Conservation (phyloP, 2,113 vertebrate genomes). For the Ctenodactylus gundi region DNA sequence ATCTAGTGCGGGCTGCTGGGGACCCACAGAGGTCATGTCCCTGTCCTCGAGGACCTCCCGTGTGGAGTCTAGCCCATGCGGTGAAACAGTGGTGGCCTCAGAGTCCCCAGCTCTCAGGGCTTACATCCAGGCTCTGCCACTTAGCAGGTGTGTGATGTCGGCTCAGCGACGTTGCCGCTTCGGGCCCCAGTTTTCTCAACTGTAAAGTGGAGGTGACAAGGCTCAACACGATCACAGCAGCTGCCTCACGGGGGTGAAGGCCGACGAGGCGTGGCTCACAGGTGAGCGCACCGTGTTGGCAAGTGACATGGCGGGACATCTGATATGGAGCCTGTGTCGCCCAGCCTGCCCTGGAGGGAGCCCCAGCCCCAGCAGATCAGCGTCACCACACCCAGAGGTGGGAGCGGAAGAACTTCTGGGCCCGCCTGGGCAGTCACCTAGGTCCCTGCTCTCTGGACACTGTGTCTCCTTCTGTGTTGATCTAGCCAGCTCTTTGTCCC, state of each 20-base stretch:
- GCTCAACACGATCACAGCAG: fast-evolving
- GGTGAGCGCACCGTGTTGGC: fast-evolving
- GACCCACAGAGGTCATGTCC: neutral
- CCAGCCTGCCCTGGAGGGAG: neutral
- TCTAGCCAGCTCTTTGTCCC: too few species aligned
- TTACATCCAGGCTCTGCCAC: neutral
- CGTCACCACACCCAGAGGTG: fast-evolving
- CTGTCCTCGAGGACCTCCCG: neutral
- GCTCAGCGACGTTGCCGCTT: too few species aligned
- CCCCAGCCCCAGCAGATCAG: fast-evolving
- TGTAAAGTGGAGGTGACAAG: neutral
- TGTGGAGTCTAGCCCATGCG: neutral
- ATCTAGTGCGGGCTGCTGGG: too few species aligned
- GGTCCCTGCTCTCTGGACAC: neutral
- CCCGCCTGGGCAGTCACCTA: neutral
- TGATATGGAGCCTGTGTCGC: fast-evolving
- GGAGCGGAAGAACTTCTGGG: too few species aligned
- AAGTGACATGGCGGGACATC: fast-evolving
- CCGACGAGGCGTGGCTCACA: fast-evolving
- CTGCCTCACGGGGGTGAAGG: fast-evolving
- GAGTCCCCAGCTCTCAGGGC: neutral
- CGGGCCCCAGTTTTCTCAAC: neutral
- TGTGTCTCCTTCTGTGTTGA: too few species aligned
- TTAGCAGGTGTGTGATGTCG: neutral
- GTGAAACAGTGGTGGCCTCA: fast-evolving